A percentile compares a stretch with the other conserved stretches of the same genome.
Evolutionary conservation across 1,140 invertebrate species (phyloP).

Genomic region (Melitaea cinxia): DNA sequence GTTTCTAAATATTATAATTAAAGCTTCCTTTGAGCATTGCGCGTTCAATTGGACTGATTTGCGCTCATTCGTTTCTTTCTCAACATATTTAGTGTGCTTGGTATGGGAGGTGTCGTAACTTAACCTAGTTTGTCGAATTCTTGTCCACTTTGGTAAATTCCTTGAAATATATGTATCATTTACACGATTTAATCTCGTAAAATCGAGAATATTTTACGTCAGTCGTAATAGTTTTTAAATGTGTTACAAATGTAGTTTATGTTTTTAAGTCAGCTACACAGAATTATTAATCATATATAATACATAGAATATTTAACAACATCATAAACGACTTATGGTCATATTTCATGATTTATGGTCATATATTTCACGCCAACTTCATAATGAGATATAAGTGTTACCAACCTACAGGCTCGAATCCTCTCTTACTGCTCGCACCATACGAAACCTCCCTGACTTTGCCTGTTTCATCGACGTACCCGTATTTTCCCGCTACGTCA

Average conservation of each 20-base stretch:
- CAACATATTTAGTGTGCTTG: conserved; percentile 12
- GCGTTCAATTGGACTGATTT: conserved; percentile 15
- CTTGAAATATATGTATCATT: not conserved
- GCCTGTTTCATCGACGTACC: conserved; percentile 91
- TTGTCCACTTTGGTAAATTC: not conserved
- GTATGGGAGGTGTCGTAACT: not conserved
- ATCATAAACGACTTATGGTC: too few relatives aligned
- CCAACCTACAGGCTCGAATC: conserved; percentile 86
- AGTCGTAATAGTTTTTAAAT: not conserved
- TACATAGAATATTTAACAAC: too few relatives aligned
- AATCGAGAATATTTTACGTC: not conserved
- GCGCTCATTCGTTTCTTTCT: conserved; percentile 2
- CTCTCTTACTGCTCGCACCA: conserved; percentile 87
- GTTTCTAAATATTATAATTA: conserved; percentile 6
- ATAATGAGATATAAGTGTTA: not conserved
- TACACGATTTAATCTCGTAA: not conserved
- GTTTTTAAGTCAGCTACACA: too few relatives aligned
- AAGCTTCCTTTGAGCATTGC: conserved; percentile 6
- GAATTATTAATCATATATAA: too few relatives aligned
- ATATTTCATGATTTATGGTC: too few relatives aligned
- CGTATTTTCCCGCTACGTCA: conserved; percentile 91
- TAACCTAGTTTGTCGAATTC: not conserved
- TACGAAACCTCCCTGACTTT: conserved; percentile 88
- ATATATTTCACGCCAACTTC: too few relatives aligned
- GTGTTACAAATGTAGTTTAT: too few relatives aligned